These are phyloP conservation scores for Cylloceria caligata DNA, from an alignment of 2,888 invertebrate genomes.

Conservation along the genomic window DNA sequence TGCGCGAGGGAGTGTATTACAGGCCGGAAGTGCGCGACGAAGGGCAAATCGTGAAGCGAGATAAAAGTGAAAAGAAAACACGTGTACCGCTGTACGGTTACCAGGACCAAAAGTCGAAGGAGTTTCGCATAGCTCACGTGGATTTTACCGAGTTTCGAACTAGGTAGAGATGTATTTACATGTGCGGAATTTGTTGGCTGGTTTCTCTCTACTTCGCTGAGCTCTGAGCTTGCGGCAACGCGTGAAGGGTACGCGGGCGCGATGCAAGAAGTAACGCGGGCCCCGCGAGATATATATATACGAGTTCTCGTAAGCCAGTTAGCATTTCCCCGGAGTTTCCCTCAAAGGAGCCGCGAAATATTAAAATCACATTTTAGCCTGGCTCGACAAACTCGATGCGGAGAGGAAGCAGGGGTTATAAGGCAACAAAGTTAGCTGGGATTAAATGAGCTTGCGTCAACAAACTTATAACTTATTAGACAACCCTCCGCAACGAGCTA, in stretches of 20 bases:
- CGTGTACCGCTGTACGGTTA: conserved; percentile 26
- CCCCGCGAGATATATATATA: conserved; percentile 37
- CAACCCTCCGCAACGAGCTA: conserved; percentile 33
- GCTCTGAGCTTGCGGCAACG: conserved; percentile 68
- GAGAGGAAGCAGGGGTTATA: conserved; percentile 57
- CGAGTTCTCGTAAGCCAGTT: conserved; percentile 78
- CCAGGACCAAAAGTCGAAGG: conserved; percentile 39
- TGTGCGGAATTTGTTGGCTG: conserved; percentile 56
- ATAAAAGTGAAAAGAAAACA: conserved; percentile 53
- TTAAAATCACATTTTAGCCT: conserved; percentile 82
- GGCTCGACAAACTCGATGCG: conserved; percentile 70
- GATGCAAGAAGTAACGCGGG: conserved; percentile 68
- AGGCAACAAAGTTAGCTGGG: conserved; percentile 77
- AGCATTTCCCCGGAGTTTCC: conserved; percentile 77
- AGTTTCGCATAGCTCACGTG: conserved; percentile 70
- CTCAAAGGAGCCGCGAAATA: conserved; percentile 81
- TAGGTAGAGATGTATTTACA: conserved; percentile 64
- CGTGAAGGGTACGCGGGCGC: conserved; percentile 56
- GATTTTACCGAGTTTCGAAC: conserved; percentile 82
- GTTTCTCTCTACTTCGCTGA: conserved; percentile 68
- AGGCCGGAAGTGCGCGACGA: conserved; percentile 53
- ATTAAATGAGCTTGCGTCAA: conserved; percentile 79
- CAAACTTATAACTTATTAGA: conserved; percentile 73
- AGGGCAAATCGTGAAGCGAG: conserved; percentile 37
- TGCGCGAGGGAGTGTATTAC: conserved; percentile 11